Evolutionary conservation across 2,113 vertebrate genomes (phyloP).

Genomic region (Zosterops pallidus): DNA sequence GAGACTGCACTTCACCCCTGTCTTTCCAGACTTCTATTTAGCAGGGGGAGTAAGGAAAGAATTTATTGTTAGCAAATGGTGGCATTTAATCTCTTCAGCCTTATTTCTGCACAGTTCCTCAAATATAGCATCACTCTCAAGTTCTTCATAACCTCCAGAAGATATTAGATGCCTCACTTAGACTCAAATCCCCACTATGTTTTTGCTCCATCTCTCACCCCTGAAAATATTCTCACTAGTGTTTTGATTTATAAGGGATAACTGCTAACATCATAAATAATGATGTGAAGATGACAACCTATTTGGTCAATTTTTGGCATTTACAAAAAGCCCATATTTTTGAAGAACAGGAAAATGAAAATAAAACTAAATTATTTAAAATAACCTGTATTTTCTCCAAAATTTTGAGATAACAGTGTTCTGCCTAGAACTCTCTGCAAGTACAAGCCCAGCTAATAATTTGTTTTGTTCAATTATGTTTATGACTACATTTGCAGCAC

Average conservation of each 20-base stretch:
- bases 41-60: not conserved
- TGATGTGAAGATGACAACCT: not conserved
- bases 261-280: not conserved
- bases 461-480: not conserved
- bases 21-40: not conserved
- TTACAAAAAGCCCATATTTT: slow-evolving; percentile 33
- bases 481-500: not conserved
- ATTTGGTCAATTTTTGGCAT: not conserved
- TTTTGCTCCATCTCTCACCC: not conserved
- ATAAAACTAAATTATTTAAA: not conserved
- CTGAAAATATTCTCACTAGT: not conserved
- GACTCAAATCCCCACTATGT: not conserved
- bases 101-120: not conserved
- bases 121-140: not conserved
- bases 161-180: not conserved
- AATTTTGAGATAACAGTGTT: not conserved
- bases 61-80: not conserved
- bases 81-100: not conserved
- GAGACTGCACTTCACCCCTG: not conserved
- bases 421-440: not conserved
- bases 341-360: not conserved
- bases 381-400: not conserved
- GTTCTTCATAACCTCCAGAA: not conserved
- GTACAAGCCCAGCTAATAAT: not conserved
- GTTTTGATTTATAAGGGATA: not conserved